Base-by-base conservation (phyloP, 2,113 vertebrate genomes). In the Gobio gobio region DNA sequence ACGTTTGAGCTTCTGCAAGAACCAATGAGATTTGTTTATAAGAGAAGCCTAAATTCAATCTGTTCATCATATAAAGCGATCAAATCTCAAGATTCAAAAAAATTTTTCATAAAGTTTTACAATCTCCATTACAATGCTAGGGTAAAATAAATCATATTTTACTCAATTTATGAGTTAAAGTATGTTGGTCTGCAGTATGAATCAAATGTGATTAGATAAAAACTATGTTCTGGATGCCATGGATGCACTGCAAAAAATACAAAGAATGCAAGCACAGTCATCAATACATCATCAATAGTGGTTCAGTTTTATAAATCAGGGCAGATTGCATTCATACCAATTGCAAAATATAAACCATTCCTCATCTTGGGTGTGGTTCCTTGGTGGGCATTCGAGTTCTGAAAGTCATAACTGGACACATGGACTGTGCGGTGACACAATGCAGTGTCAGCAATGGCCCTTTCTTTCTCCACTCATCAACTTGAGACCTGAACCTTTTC, bases 391-490 rank as follows among this genome's bases (percentile, higher is more conserved):
- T 43, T 74, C 40, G 16, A 74, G n/a, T 36, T 56, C 49, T 29
- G 10, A 36, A 77, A 77, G 51, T 12, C 51, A 58, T 77, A 29
- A 29, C 29, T 1, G 29, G 29, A 29, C 26, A 56, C n/a, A 58
- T 22, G 29, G 14, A 47, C 36, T 2, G 20, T 54, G 33, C 22
- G 18, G 33, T 8, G 43, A 47, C 22, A 73, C 5, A 47, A 73
- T 47, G 70, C 22, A 45, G 43, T 14, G 40, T 73, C 70, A 73
- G 18, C 20, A 9, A 12, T 63, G 51, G 43, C 24, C 58, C 47
- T 76, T 84, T 10, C 8, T 22, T 70, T 77, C 82, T 80, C 70
- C 80, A 86, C 83, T 91, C 78, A 87, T 91, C 89, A 88, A 86
- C 87, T 85, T 14, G 3, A 88, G 84, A 85, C 89, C 87, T 90